Conservation (phyloP, 2,113 vertebrate genomes). For the Damaliscus lunatus region DNA sequence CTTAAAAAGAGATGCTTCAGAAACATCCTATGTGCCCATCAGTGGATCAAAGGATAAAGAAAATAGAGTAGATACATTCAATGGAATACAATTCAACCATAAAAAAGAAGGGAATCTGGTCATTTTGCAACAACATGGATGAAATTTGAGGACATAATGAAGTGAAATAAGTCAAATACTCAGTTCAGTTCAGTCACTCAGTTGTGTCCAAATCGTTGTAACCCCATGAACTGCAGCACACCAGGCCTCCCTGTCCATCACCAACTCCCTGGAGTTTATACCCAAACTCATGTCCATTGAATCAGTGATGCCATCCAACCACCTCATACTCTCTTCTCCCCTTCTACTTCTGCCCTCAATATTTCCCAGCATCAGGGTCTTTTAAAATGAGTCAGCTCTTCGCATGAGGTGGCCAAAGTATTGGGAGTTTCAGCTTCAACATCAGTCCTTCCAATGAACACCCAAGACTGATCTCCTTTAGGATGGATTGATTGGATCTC, state of each 20-base stretch:
- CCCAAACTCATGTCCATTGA: neutral
- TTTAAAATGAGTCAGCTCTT: neutral
- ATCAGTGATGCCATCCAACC: neutral
- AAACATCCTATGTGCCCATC: neutral
- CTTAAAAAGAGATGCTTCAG: neutral
- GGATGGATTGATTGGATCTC: neutral
- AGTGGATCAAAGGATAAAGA: neutral
- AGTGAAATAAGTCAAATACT: neutral
- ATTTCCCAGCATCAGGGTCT: neutral
- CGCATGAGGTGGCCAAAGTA: neutral
- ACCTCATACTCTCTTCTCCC: neutral
- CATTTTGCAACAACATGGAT: neutral
- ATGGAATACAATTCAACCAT: neutral
- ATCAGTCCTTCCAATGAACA: neutral
- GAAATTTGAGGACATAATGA: neutral
- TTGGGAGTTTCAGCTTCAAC: neutral
- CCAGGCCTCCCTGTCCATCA: neutral
- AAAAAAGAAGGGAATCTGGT: neutral
- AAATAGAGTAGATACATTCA: neutral
- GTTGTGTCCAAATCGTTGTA: neutral
- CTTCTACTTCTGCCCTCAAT: neutral
- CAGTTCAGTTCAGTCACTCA: neutral
- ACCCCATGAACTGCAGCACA: neutral
- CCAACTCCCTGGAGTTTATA: neutral
- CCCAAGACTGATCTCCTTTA: neutral